Evolutionary conservation across 2,797 vertebrate genomes (phyloP).

Genomic region (Protonibea diacanthus): DNA sequence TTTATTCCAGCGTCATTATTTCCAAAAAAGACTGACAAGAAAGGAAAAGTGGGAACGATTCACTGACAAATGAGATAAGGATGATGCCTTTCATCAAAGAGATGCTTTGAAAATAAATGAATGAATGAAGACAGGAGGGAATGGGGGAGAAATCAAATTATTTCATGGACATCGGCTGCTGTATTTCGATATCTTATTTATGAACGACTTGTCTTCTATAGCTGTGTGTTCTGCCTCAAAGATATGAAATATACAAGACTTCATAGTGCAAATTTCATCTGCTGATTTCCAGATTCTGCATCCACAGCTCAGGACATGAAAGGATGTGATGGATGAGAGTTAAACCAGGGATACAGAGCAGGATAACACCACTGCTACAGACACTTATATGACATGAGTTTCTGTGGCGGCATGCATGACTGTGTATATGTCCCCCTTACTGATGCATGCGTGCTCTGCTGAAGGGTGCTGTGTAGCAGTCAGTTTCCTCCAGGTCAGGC

Average conservation of each 20-base stretch:
- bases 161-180: conserved; percentile 47
- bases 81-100: conserved; percentile 45
- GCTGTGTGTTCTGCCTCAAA: conserved; percentile 22
- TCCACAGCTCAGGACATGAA: conserved; percentile 13
- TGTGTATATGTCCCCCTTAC: conserved; percentile 78
- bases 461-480: conserved; percentile 99
- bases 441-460: conserved; percentile 97
- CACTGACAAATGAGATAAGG: conserved; percentile 38
- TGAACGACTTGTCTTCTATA: conserved; percentile 28
- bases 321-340: conserved; percentile 20
- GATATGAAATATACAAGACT: conserved; percentile 47
- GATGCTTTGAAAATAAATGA: conserved; percentile 24
- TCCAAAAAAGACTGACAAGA: conserved; percentile 25
- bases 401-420: not conserved
- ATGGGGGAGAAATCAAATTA: conserved; percentile 22
- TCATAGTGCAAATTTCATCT: conserved; percentile 26
- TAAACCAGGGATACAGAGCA: not conserved
- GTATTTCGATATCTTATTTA: conserved; percentile 54
- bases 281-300: conserved; percentile 21
- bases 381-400: not conserved
- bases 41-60: conserved; percentile 37
- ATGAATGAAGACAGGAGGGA: conserved; percentile 2
- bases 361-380: conserved; percentile 3
- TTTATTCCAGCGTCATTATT: conserved; percentile 27
- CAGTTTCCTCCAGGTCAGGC: conserved; percentile 95